A percentile compares a stretch with the other conserved stretches of the same genome.
These are phyloP conservation scores for Cryptoblepharus egeriae DNA, from an alignment of 2,797 vertebrate genomes.

Conservation along the genomic window DNA sequence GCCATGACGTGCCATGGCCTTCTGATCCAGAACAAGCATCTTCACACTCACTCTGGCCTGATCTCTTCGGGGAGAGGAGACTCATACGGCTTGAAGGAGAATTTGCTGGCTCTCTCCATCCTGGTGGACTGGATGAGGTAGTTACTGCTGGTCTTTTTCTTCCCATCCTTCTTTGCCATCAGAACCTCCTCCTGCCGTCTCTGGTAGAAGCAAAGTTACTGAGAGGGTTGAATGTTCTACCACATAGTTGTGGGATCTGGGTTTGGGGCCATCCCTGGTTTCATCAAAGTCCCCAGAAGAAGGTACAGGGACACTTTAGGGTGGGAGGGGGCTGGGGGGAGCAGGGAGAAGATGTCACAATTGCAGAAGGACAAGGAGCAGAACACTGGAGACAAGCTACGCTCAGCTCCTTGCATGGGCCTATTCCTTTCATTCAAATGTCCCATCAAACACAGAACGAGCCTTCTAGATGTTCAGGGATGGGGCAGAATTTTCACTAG, in stretches of 20 bases:
- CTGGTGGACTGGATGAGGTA: constrained; percentile 19
- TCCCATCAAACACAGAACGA: too few relatives aligned
- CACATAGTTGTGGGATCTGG: background rate
- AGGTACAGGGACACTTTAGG: too few relatives aligned
- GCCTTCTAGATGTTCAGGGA: too few relatives aligned
- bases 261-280: too few relatives aligned
- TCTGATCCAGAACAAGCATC: background rate
- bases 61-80: constrained; percentile 66
- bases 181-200: constrained; percentile 56
- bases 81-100: background rate
- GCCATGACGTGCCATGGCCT: background rate
- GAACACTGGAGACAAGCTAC: too few relatives aligned
- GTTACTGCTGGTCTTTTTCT: constrained; percentile 28
- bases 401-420: background rate
- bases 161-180: constrained; percentile 55
- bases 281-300: too few relatives aligned
- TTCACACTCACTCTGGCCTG: constrained; percentile 76
- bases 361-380: too few relatives aligned
- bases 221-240: accelerated
- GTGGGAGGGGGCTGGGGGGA: too few relatives aligned
- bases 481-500: too few relatives aligned
- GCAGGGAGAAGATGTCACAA: too few relatives aligned
- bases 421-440: too few relatives aligned
- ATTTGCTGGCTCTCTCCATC: constrained; percentile 58
- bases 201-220: constrained; percentile 18